phyloP scores from a whole-genome alignment of 23 tunicate genomes.

The Ciona savignyi region DNA sequence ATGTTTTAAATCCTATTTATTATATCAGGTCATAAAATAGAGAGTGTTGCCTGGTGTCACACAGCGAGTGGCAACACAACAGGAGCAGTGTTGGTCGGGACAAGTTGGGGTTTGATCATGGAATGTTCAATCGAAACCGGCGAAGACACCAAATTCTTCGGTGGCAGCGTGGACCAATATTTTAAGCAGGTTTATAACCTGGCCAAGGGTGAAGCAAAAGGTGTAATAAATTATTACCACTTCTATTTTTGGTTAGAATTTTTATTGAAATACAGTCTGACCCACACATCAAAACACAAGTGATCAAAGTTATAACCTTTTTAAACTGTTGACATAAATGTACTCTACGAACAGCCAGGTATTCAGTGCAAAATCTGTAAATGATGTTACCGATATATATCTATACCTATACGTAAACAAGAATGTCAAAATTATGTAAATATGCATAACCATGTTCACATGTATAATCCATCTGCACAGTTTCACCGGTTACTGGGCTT shows the following conservation, averaged over 20 bases:
- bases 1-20: too few species aligned
- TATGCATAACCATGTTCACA: too few species aligned
- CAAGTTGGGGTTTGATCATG: slow-evolving; percentile 75
- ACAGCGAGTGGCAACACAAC: slow-evolving; percentile 49
- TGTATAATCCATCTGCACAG: too few species aligned
- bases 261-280: too few species aligned
- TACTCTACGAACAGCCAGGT: too few species aligned
- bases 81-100: slow-evolving; percentile 79
- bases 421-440: too few species aligned
- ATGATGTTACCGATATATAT: too few species aligned
- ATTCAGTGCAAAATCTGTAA: too few species aligned
- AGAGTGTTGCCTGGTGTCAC: slow-evolving; percentile 83
- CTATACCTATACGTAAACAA: too few species aligned
- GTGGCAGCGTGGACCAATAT: slow-evolving; percentile 88
- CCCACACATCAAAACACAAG: too few species aligned
- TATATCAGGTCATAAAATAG: slow-evolving; percentile 66
- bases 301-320: too few species aligned
- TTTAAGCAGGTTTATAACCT: slow-evolving; percentile 61
- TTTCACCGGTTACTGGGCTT: slow-evolving; percentile 45
- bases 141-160: slow-evolving; percentile 79
- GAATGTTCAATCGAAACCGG: slow-evolving; percentile 79
- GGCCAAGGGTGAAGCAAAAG: slow-evolving; percentile 39
- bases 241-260: neutral
- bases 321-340: too few species aligned
- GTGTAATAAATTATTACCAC: slow-evolving; percentile 5